These are phyloP conservation scores for Acipenser oxyrinchus DNA, from an alignment of 2,797 vertebrate genomes.

Conservation along the genomic window DNA sequence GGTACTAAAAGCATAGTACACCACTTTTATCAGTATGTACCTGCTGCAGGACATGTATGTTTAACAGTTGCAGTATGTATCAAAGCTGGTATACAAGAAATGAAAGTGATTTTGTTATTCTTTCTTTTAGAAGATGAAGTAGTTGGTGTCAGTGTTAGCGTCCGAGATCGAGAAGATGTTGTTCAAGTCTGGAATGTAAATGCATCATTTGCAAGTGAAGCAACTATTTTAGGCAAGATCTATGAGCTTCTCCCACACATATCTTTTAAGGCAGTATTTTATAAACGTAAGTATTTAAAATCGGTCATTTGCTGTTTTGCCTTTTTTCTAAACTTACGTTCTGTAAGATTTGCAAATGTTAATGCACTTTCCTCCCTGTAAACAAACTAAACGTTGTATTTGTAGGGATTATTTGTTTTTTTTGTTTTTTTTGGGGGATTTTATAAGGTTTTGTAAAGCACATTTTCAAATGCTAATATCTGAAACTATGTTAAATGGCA, in stretches of 20 bases:
- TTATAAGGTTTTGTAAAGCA: too few relatives aligned
- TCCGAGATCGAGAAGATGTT: constrained; percentile 83
- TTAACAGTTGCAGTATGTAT: too few relatives aligned
- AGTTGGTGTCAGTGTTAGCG: constrained; percentile 84
- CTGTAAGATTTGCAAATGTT: constrained; percentile 45
- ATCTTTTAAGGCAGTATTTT: constrained; percentile 89
- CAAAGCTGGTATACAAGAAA: too few relatives aligned
- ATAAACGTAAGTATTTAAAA: constrained; percentile 79
- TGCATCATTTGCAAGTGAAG: constrained; percentile 73
- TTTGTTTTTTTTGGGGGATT: too few relatives aligned
- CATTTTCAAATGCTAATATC: too few relatives aligned
- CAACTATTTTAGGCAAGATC: constrained; percentile 81
- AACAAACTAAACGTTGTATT: constrained; percentile 20
- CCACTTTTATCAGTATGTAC: too few relatives aligned
- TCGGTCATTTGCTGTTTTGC: background rate
- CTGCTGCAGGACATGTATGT: too few relatives aligned
- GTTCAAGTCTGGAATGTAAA: constrained; percentile 93
- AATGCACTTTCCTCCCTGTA: constrained; percentile 10
- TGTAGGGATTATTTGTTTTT: too few relatives aligned
- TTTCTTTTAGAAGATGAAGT: constrained; percentile 79
- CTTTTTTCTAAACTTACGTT: background rate
- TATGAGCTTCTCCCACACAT: constrained; percentile 81
- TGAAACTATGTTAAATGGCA: too few relatives aligned
- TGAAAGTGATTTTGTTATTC: background rate
- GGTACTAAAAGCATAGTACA: too few relatives aligned